Evolutionary conservation across 2,797 vertebrate genomes (phyloP), one percentile per base, ranked within the genome.

Genomic region (Hyperoplus lanceolatus): DNA sequence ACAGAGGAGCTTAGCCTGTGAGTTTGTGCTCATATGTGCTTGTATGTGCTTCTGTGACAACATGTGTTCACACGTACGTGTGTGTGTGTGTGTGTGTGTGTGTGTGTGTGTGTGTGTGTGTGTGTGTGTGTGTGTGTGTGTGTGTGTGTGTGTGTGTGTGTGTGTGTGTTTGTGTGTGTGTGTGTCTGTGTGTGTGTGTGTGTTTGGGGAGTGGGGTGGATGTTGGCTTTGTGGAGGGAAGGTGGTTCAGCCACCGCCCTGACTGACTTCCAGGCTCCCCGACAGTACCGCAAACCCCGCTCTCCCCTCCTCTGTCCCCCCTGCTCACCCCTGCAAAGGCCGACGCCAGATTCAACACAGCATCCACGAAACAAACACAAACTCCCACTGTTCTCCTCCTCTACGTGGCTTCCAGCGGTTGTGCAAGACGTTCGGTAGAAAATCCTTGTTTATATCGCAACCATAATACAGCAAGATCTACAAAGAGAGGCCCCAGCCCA

Each of bases 181-280:
- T 9, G n/a, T n/a, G n/a, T n/a, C n/a, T n/a, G n/a, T 11, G 5
- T 51, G 50, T n/a, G 53, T 7, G 49, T 56, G 74, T 86, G 74
- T 75, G 79, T 79, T 87, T 80, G 84, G 72, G 89, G 86, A 83
- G 86, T 73, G 87, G 79, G 90, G 79, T 89, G 89, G 90, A 90
- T 77, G 82, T 87, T 8, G 65, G 81, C 48, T 90, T 29, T 91
- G 93, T 81, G 82, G 88, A 88, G 85, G 88, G 87, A 90, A 90
- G 94, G 86, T 92, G 93, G 93, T 90, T 91, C 92, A 88, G 93
- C 94, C 89, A 91, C 93, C 87, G 92, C 92, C 93, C 92, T 94
- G 91, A 95, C 92, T 94, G 92, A 95, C 94, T 96, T 95, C 94
- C 93, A 95, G 93, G 93, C 93, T 93, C 93, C 94, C 91, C 82